Conservation (phyloP, 2,113 vertebrate genomes). For the Austrofundulus limnaeus region DNA sequence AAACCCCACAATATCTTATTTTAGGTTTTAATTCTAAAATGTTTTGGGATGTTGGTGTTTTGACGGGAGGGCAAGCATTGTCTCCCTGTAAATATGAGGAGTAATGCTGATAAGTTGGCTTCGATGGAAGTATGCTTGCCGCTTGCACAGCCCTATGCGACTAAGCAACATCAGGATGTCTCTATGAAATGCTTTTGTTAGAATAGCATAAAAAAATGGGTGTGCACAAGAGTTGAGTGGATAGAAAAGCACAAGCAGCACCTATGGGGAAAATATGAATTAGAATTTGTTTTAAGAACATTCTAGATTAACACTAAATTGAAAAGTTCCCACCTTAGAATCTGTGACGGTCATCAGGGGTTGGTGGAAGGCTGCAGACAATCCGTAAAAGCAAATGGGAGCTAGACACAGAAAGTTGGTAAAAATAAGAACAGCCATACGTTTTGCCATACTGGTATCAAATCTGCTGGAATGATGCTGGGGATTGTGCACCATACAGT, state of each 20-base stretch:
- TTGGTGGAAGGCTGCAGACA: conserved; percentile 88
- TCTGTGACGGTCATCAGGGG: conserved; percentile 88
- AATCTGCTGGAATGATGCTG: conserved; percentile 84
- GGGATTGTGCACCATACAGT: conserved; percentile 84
- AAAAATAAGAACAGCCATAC: conserved; percentile 89
- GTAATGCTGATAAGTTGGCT: conserved; percentile 73
- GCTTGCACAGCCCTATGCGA: conserved; percentile 84
- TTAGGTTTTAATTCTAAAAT: background rate
- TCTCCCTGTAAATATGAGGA: conserved; percentile 13
- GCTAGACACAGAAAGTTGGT: conserved; percentile 90
- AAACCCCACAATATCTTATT: background rate
- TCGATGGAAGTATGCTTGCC: conserved; percentile 81
- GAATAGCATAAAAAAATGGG: conserved; percentile 90
- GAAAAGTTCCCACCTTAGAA: conserved; percentile 81
- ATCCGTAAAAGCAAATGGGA: conserved; percentile 89
- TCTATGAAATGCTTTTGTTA: conserved; percentile 87
- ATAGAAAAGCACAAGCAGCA: conserved; percentile 89
- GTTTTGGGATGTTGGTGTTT: conserved; percentile 1
- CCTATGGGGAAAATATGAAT: conserved; percentile 37
- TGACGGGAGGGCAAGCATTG: background rate
- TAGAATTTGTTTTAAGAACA: background rate
- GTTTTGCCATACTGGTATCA: conserved; percentile 87
- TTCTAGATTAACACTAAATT: background rate
- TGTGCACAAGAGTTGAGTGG: conserved; percentile 92
- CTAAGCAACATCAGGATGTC: conserved; percentile 87